Base-by-base conservation (phyloP, 2,113 vertebrate genomes). In the Coracopsis vasa region DNA sequence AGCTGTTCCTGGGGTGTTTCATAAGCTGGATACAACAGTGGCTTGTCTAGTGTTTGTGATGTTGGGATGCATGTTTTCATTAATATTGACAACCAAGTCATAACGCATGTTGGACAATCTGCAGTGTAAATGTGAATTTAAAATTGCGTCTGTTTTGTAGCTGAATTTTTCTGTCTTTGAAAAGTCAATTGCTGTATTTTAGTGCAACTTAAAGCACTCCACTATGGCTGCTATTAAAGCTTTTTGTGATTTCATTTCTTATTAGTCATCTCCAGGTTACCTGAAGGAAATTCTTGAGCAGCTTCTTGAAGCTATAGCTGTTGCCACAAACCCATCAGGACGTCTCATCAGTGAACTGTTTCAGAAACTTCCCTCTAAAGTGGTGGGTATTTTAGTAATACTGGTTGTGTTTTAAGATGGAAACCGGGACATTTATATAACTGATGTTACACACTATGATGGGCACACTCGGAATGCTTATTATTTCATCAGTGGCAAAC, bases 321-420 rank as follows among this genome's bases (percentile, higher is more conserved):
- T 98, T 71, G 98, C 98, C 94, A 98, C 98, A 61, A 99, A 99
- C 95, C 99, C 99, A 28, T 98, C 98, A 35, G 99, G 99, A 70
- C 99, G 95, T 47, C 98, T 99, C 56, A 98, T 99, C 95, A 99
- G 99, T 71, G 99, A 99, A 91, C 99, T 99, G 65, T 99, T 99
- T 97, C 99, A 99, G 98, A 99, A 99, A 88, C 98, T 99, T 95
- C 99, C 99, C 89, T 99, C 99, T 85, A 99, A 99, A 99, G 98
- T 99, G 98, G 99, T 99, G 97, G 79, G 95, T 97, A 31, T 92
- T 94, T 29, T 31, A 47, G 6, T 67, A 62, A 73, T 80, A 70
- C 16, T 20, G 25, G 7, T 73, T 85, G 14, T 41, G 47, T 89
- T 83, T 37, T 21, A 6, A 35, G 64, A 4, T 91, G 79, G 51